phyloP scores from a whole-genome alignment of 2,888 invertebrate genomes.

The Dasypolia templi region DNA sequence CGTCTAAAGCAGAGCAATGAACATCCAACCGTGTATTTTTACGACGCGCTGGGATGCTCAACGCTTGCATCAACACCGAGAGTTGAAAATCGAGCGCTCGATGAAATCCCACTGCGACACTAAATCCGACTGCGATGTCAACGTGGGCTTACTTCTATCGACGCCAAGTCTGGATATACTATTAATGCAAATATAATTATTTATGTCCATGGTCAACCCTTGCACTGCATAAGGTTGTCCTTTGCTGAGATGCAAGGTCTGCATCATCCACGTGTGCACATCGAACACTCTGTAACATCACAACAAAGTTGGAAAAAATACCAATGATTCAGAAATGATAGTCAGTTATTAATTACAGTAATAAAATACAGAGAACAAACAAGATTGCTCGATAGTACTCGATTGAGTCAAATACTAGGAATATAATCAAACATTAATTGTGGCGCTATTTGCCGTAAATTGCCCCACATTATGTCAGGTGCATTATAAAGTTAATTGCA shows the following conservation, averaged over 20 bases:
- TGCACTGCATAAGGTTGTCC: not conserved
- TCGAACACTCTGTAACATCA: constrained; percentile 12
- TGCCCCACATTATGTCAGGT: constrained; percentile 63
- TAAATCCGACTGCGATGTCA: too few relatives aligned
- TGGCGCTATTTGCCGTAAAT: constrained; percentile 68
- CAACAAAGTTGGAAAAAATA: constrained; percentile 16
- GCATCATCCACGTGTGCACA: constrained; percentile 34
- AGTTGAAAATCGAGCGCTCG: too few relatives aligned
- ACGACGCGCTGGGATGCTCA: too few relatives aligned
- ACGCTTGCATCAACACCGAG: too few relatives aligned
- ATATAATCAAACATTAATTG: constrained; percentile 72
- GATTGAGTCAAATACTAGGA: constrained; percentile 62
- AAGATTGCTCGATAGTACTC: constrained; percentile 58
- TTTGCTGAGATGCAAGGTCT: not conserved
- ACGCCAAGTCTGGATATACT: not conserved
- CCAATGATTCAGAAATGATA: constrained; percentile 30
- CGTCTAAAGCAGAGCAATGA: too few relatives aligned
- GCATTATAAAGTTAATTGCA: constrained; percentile 63
- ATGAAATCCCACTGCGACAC: too few relatives aligned
- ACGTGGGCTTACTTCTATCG: not conserved
- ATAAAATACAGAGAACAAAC: constrained; percentile 52
- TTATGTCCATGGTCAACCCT: not conserved
- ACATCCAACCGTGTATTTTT: too few relatives aligned
- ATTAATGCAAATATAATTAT: not conserved
- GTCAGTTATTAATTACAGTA: constrained; percentile 52